Evolutionary conservation across 2,113 vertebrate genomes (phyloP).

Genomic region (Spea bombifrons): DNA sequence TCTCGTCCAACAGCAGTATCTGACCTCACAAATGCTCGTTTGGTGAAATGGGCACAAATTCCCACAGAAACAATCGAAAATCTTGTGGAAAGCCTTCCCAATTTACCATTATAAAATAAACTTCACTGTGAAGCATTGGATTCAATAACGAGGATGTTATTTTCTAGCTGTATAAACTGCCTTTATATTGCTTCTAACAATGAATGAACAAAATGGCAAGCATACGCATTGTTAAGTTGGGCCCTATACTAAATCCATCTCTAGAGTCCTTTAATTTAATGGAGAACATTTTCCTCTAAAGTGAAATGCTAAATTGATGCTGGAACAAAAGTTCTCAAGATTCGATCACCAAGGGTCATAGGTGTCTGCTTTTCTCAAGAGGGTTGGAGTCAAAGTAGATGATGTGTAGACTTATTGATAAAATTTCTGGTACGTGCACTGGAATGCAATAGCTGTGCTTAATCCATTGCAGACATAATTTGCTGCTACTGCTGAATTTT

Average conservation of each 20-base stretch:
- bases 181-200: too few relatives aligned
- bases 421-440: slow-evolving; percentile 60
- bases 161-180: too few relatives aligned
- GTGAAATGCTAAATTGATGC: slow-evolving; percentile 55
- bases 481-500: slow-evolving; percentile 67
- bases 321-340: slow-evolving; percentile 59
- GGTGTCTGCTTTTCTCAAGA: slow-evolving; percentile 58
- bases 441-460: slow-evolving; percentile 63
- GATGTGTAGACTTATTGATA: slow-evolving; percentile 69
- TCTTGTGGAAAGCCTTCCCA: too few relatives aligned
- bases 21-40: too few relatives aligned
- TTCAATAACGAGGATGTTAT: too few relatives aligned
- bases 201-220: not conserved
- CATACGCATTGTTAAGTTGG: not conserved
- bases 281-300: slow-evolving; percentile 28
- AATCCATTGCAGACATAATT: slow-evolving; percentile 65
- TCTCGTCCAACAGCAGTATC: too few relatives aligned
- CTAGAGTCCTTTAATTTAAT: not conserved
- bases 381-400: slow-evolving; percentile 62
- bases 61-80: too few relatives aligned
- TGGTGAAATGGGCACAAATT: too few relatives aligned
- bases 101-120: too few relatives aligned
- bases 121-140: too few relatives aligned
- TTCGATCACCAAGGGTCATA: slow-evolving; percentile 60
- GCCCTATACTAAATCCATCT: not conserved